Conservation (phyloP, 2,113 vertebrate genomes). For the Xyrauchen texanus region DNA sequence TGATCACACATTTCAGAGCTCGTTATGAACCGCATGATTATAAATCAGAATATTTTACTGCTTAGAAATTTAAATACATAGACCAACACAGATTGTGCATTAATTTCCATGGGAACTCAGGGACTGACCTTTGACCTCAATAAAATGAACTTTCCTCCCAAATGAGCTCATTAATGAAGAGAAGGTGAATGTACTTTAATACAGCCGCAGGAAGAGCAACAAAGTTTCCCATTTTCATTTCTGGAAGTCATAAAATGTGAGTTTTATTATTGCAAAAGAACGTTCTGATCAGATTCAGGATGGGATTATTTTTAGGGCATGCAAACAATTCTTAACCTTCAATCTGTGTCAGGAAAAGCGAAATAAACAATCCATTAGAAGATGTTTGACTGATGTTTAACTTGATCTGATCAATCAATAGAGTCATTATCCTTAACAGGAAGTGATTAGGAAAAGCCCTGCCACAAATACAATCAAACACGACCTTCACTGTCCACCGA, state of each 20-base stretch:
- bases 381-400: neutral
- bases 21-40: constrained; percentile 61
- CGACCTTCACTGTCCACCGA: constrained; percentile 56
- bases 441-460: constrained; percentile 38
- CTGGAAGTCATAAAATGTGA: no score
- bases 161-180: constrained; percentile 45
- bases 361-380: neutral
- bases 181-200: constrained; percentile 52
- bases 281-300: no score
- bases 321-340: no score
- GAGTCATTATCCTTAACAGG: constrained; percentile 39
- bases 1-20: constrained; percentile 54
- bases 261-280: no score
- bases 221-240: no score
- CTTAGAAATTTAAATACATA: constrained; percentile 48
- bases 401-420: constrained; percentile 54
- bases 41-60: constrained; percentile 61
- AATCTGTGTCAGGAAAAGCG: no score
- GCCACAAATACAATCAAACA: constrained; percentile 57
- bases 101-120: constrained; percentile 56
- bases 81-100: constrained; percentile 36
- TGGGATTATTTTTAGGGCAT: no score
- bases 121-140: constrained; percentile 52
- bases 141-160: constrained; percentile 40
- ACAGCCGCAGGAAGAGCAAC: neutral